Conservation (phyloP, 2,888 invertebrate species). For the Plebejus anna region DNA sequence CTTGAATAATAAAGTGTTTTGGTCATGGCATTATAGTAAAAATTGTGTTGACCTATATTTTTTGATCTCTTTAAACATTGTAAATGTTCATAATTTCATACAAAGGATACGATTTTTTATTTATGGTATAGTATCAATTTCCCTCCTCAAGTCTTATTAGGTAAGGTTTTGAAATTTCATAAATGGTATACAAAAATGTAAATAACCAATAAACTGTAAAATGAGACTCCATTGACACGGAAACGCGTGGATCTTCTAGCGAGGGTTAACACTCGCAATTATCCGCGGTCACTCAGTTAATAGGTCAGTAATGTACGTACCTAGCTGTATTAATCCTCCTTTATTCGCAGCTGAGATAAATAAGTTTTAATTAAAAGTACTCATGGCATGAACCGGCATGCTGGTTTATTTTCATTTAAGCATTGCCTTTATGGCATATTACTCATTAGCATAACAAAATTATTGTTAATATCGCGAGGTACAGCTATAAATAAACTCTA, state of each 20-base stretch:
- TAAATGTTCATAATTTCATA: no score
- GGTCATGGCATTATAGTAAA: no score
- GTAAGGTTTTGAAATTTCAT: no score
- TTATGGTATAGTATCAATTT: no score
- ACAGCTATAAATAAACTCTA: not conserved
- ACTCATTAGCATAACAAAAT: not conserved
- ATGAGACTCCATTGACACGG: not conserved
- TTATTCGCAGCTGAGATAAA: slow-evolving; percentile 8
- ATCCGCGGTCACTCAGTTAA: slow-evolving; percentile 20
- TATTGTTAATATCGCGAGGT: not conserved
- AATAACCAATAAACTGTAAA: not conserved
- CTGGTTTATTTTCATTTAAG: not conserved
- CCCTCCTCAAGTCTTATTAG: no score
- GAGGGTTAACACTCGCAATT: slow-evolving; percentile 25
- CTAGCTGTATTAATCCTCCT: slow-evolving; percentile 3
- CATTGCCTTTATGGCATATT: not conserved
- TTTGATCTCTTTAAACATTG: no score
- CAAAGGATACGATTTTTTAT: no score
- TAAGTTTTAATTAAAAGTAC: not conserved
- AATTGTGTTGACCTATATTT: no score
- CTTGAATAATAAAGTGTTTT: no score
- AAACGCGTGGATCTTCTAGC: not conserved
- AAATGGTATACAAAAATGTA: not conserved
- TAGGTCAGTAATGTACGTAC: slow-evolving; percentile 17
- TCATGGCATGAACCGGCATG: not conserved